Evolutionary conservation across 2,888 invertebrate genomes (phyloP).

Genomic region (Elysia crispata): DNA sequence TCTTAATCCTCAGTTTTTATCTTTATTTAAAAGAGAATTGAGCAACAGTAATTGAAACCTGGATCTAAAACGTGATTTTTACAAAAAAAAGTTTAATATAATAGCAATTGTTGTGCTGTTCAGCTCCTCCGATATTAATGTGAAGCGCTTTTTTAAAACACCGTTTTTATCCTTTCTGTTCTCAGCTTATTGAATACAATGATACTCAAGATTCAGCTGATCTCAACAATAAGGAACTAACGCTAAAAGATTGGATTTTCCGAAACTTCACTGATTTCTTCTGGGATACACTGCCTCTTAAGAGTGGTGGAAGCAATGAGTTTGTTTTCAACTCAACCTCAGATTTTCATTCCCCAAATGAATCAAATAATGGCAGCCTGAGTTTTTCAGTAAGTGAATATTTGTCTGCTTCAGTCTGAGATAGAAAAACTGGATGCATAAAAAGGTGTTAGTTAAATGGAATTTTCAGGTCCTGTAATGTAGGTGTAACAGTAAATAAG

Average conservation of each 20-base stretch:
- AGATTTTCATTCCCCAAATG: neutral
- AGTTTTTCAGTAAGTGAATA: conserved; percentile 35
- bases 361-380: conserved; percentile 39
- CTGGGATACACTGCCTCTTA: conserved; percentile 50
- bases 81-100: neutral
- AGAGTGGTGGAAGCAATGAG: neutral
- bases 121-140: too few relatives aligned
- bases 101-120: neutral
- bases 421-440: neutral
- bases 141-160: too few relatives aligned
- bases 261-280: conserved; percentile 56
- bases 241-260: conserved; percentile 52
- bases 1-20: too few relatives aligned
- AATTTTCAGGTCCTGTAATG: neutral
- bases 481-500: neutral
- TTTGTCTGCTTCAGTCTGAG: too few relatives aligned
- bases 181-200: conserved; percentile 69
- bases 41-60: too few relatives aligned
- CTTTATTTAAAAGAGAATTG: too few relatives aligned
- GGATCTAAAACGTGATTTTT: too few relatives aligned
- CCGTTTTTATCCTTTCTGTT: conserved; percentile 44
- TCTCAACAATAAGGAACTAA: conserved; percentile 48
- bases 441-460: neutral
- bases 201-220: conserved; percentile 66
- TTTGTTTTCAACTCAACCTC: conserved; percentile 39